phyloP scores from a whole-genome alignment of 2,888 invertebrate genomes.

The Acrobeloides nanus region DNA sequence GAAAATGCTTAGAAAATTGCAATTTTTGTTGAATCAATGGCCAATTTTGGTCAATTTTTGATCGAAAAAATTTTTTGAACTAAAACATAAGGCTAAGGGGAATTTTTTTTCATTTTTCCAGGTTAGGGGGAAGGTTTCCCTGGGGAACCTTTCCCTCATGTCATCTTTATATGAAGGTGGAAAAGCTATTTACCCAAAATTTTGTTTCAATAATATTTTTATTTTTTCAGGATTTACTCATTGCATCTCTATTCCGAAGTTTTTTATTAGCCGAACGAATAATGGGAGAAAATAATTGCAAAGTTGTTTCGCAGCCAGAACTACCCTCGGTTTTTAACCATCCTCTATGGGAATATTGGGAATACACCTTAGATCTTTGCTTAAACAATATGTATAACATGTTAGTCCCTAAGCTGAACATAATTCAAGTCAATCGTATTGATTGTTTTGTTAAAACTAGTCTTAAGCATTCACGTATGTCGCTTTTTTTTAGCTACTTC shows the following conservation, averaged over 20 bases:
- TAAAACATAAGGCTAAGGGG: too few relatives aligned
- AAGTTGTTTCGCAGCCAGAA: slow-evolving; percentile 83
- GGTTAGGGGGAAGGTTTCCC: too few relatives aligned
- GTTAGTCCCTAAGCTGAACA: slow-evolving; percentile 6
- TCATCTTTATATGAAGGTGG: too few relatives aligned
- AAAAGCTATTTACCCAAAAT: too few relatives aligned
- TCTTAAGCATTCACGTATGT: slow-evolving; percentile 22
- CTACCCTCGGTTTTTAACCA: slow-evolving; percentile 68
- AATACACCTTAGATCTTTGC: slow-evolving; percentile 86
- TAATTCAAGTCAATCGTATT: slow-evolving; percentile 13
- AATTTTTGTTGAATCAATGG: too few relatives aligned
- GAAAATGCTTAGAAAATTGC: too few relatives aligned
- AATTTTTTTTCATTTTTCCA: too few relatives aligned
- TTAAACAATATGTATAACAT: slow-evolving; percentile 60
- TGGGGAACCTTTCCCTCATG: too few relatives aligned
- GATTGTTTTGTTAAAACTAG: slow-evolving; percentile 21
- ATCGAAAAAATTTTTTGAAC: too few relatives aligned
- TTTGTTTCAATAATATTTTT: background rate
- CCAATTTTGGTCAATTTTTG: too few relatives aligned
- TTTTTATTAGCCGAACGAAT: slow-evolving; percentile 91
- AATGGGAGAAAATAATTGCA: slow-evolving; percentile 84
- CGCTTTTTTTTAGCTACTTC: background rate
- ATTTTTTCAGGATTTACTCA: slow-evolving; percentile 75
- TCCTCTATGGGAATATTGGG: slow-evolving; percentile 76
- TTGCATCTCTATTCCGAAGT: slow-evolving; percentile 95